Conservation (phyloP, 2,113 vertebrate genomes). For the Neogobius melanostomus region DNA sequence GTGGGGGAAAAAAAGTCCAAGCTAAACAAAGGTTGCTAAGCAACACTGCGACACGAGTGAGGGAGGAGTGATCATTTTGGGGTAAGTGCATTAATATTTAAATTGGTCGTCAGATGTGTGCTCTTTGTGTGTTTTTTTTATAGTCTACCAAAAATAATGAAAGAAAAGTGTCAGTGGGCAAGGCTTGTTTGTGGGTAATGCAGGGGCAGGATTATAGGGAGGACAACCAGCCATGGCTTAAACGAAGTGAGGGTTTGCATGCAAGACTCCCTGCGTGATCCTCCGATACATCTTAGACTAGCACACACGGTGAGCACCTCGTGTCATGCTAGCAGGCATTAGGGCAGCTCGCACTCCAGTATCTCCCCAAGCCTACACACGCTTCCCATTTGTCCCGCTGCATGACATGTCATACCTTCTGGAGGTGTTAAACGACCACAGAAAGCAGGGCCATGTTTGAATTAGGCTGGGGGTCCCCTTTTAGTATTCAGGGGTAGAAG, state of each 20-base stretch:
- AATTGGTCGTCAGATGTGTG: conserved; percentile 39
- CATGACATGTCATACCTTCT: conserved; percentile 43
- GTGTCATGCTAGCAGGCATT: conserved; percentile 53
- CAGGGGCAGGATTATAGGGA: conserved; percentile 41
- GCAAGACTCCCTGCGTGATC: conserved; percentile 46
- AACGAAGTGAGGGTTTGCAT: conserved; percentile 46
- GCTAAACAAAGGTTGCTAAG: conserved; percentile 60
- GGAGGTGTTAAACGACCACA: conserved; percentile 50
- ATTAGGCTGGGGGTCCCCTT: conserved; percentile 47
- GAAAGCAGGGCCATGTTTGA: conserved; percentile 42
- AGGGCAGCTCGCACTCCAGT: conserved; percentile 36
- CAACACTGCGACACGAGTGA: conserved; percentile 34
- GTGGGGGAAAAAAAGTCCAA: conserved; percentile 17
- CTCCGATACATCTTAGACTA: conserved; percentile 47
- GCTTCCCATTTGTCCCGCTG: conserved; percentile 37
- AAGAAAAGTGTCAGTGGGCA: conserved; percentile 10
- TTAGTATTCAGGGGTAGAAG: conserved; percentile 48
- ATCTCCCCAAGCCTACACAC: conserved; percentile 29
- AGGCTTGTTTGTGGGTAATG: conserved; percentile 24
- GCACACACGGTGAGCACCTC: conserved; percentile 19
- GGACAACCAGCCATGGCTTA: conserved; percentile 33
- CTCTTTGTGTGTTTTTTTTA: not conserved
- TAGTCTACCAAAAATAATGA: conserved; percentile 27
- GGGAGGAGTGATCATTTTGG: conserved; percentile 44
- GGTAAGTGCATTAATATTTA: conserved; percentile 52